Base-by-base conservation (phyloP, 1,140 invertebrate species). In the Lepidurus apus region DNA sequence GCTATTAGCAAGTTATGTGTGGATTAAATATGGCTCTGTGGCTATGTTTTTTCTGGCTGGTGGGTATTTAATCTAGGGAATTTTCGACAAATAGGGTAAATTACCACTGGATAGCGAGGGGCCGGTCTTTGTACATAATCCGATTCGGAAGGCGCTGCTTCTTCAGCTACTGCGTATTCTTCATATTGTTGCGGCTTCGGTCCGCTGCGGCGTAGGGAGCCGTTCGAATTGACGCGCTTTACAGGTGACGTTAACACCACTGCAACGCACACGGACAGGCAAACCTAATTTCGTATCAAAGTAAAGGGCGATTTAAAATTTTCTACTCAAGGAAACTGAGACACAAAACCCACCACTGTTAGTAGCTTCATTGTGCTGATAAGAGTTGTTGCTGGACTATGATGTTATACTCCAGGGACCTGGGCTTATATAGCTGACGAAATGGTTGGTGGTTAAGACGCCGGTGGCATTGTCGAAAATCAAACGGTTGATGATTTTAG, bases 381-480 rank as follows among this genome's bases (percentile, higher is more conserved):
- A 65, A 4, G 53, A 65, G 13, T 65, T 21, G 9, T 21, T 65
- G 53, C 21, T 65, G 17, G n/a, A 65, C 53, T 65, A 65, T 65
- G 53, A 1, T 65, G 13, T 13, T n/a, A 17, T n/a, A 65, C 17
- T 65, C 17, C 17, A n/a, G 53, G 53, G 21, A 65, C 53, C 34
- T 34, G 53, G 1, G 21, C 53, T 65, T 65, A n/a, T 65, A 65
- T 65, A 65, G 53, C 17, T 65, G 13, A 17, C 53, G 53, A 65
- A 7, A 21, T 11, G 21, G 53, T 65, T 65, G 53, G 53, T 65
- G 53, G 53, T 65, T 65, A 17, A 34, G 53, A 21, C 53, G 53
- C 53, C 53, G 13, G 53, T 65, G 53, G 53, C 53, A 65, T 65
- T n/a, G 53, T 65, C 53, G 17, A 65, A 65, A n/a, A 65, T 21